Evolutionary conservation across 2,113 vertebrate species (phyloP).

Genomic region (Macroglossus sobrinus): DNA sequence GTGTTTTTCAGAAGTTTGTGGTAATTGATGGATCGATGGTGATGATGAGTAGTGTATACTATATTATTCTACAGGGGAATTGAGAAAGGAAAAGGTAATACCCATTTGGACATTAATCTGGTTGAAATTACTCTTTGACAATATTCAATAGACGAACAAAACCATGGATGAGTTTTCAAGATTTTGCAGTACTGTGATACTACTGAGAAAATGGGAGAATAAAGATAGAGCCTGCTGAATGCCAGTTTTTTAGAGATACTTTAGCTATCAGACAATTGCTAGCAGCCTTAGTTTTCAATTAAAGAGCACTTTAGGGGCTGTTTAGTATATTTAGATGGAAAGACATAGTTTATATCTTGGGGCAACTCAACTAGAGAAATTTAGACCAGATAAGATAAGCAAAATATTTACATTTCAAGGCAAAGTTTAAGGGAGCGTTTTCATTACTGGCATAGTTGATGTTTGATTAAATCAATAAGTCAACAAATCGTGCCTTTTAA

Average conservation of each 20-base stretch:
- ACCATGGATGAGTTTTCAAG: background rate
- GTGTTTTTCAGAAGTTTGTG: background rate
- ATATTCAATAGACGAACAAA: background rate
- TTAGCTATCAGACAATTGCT: background rate
- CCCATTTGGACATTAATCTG: background rate
- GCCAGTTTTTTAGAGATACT: background rate
- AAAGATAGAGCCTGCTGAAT: background rate
- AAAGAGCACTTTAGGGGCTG: background rate
- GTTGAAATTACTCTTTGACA: background rate
- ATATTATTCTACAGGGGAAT: background rate
- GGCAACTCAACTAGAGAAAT: background rate
- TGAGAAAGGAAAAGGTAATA: background rate
- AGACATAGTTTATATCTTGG: background rate
- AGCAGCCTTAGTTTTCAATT: background rate
- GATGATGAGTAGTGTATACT: background rate
- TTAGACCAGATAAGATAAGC: background rate
- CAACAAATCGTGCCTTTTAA: background rate
- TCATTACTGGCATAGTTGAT: background rate
- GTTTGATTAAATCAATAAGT: background rate
- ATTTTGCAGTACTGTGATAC: background rate
- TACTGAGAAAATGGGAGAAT: background rate
- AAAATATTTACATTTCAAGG: background rate
- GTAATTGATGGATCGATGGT: background rate
- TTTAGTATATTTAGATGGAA: background rate
- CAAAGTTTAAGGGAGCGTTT: background rate